A percentile compares a stretch with the other conserved stretches of the same genome.
Conservation (phyloP, 2,113 vertebrate species). For the Gasterosteus aculeatus region DNA sequence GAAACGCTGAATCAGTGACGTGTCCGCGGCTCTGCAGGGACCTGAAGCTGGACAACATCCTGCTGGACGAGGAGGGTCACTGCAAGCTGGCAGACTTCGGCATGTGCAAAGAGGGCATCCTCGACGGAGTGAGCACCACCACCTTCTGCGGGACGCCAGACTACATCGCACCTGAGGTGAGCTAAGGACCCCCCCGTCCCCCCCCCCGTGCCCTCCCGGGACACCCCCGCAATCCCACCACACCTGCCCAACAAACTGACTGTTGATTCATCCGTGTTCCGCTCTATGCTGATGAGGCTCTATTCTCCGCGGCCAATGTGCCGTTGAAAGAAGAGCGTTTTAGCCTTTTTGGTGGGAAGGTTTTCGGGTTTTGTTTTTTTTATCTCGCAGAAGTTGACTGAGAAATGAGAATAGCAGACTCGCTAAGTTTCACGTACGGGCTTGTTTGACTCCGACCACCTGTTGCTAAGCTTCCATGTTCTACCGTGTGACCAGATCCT, state of each 20-base stretch:
- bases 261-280: background rate
- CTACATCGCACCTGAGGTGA: constrained; percentile 97
- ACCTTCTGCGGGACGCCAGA: constrained; percentile 98
- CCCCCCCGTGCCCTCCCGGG: too few relatives aligned
- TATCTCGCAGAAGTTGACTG: background rate
- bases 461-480: background rate
- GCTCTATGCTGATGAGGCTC: constrained; percentile 24
- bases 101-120: constrained; percentile 99
- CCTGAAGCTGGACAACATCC: constrained; percentile 98
- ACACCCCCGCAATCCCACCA: background rate
- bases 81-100: constrained; percentile 98
- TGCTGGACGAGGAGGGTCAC: constrained; percentile 96
- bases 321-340: background rate
- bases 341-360: background rate
- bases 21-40: constrained; percentile 81
- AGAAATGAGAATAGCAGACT: too few relatives aligned
- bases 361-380: too few relatives aligned
- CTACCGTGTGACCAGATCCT: constrained; percentile 84
- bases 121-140: constrained; percentile 93
- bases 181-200: too few relatives aligned
- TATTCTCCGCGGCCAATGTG: background rate
- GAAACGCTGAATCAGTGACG: too few relatives aligned
- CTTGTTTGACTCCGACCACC: background rate
- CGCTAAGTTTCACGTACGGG: background rate
- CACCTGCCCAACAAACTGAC: background rate